Evolutionary conservation across 2,113 vertebrate species (phyloP), one percentile per base, ranked within the genome.

Genomic region (Coptodon rendalli): DNA sequence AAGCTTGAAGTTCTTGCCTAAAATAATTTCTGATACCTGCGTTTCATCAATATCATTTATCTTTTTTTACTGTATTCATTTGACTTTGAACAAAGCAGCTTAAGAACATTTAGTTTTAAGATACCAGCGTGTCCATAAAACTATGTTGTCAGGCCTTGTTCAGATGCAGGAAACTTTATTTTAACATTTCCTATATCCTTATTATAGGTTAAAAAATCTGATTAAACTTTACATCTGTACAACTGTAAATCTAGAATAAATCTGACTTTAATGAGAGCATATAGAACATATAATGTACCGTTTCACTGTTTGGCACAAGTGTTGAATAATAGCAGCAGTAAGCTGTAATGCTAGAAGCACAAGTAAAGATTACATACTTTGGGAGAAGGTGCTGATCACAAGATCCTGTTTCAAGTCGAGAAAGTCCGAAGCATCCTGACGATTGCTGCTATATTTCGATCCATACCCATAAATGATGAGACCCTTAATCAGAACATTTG

Each of bases 361-460:
- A 36, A 24, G 22, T 17, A 16, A 45, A 16, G 68, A 27, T 27
- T 48, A 48, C 2, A 48, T 29, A 17, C 9, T 27, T 66, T 66
- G 61, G 1, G 0, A 45, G 14, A 76, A 76, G 16, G 45, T 48
- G 24, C 22, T 76, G 71, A 76, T 76, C 22, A 0, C 43, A 48
- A 19, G 43, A 48, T 50, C 16, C 4, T 1, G 43, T 78, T 50
- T 50, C 43, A 29, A 78, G 16, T 31, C 1, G 2, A 13, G 43
- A 48, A 78, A 50, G 71, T 29, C 22, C 0, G 1, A 48, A 19
- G 71, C 1, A 0, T 31, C 27, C 27, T 50, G 43, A 0, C 1
- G 16, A 78, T 12, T 78, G 71, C 0, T 50, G 24, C 14, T 50
- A 12, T 19, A 31, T 50, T 50, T 50, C 0, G 16, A 48, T 66